Evolutionary conservation across 1,140 invertebrate genomes (phyloP).

Genomic region (Phocides pigmalion): DNA sequence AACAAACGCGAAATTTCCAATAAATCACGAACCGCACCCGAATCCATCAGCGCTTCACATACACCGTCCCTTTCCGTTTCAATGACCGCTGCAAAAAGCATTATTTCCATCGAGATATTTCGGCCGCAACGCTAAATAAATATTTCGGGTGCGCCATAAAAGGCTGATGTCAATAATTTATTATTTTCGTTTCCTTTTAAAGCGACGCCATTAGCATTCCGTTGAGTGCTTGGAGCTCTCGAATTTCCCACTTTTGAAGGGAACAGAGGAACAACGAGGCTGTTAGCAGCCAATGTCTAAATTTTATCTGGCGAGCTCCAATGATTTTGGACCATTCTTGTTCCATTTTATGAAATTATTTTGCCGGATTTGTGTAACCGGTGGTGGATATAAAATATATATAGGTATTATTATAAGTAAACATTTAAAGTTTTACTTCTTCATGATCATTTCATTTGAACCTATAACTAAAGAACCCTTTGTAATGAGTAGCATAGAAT

Average conservation of each 20-base stretch:
- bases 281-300: conserved; percentile 37
- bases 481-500: too few species aligned
- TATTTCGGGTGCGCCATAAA: conserved; percentile 53
- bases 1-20: conserved; percentile 42
- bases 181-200: conserved; percentile 73
- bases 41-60: conserved; percentile 56
- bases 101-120: conserved; percentile 48
- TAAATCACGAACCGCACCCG: conserved; percentile 50
- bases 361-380: neutral
- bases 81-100: conserved; percentile 56
- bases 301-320: conserved; percentile 48
- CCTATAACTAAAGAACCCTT: too few species aligned
- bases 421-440: too few species aligned
- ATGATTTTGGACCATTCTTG: conserved; percentile 8
- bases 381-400: neutral
- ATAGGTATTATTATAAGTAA: too few species aligned
- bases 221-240: conserved; percentile 55
- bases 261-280: conserved; percentile 50
- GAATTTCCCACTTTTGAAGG: conserved; percentile 51
- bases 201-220: conserved; percentile 66
- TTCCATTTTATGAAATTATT: neutral
- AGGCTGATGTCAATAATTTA: conserved; percentile 77
- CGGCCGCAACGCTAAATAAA: conserved; percentile 50
- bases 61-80: conserved; percentile 57
- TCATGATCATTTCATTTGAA: too few species aligned